Evolutionary conservation across 2,113 vertebrate species (phyloP), one percentile per base, ranked within the genome.

Genomic region (Echinops telfairi): DNA sequence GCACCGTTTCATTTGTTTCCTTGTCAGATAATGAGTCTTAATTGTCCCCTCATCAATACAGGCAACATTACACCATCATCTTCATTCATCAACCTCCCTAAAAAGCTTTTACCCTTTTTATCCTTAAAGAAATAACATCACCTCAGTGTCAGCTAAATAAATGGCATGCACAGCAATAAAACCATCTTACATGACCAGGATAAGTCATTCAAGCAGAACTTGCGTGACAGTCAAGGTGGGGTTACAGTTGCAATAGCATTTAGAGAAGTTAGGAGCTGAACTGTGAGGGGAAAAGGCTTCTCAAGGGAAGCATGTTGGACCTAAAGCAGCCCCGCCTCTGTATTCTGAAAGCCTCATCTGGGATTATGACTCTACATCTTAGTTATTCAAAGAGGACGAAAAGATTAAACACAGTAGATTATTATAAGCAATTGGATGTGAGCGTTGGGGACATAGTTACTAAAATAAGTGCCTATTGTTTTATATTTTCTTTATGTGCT

Each of bases 191-290:
- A 90, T 62, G 36, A 73, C 86, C 88, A 90, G 6, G 38, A 38
- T 93, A 92, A 81, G 88, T 86, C 83, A 92, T 88, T 93, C 77
- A 58, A 40, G 64, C 40, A 93, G 83, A 95, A 73, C 23, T 78
- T 81, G 36, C 60, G 93, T 93, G 62, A 2, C 14, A 62, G 73
- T 95, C 36, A 77, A 38, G 64, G 80, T 79, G 53, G 27, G 22
- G 77, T 78, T 91, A 57, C 47, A 89, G 82, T 33, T 73, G 27
- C 38, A 83, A 27, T 86, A 90, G 83, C 43, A 84, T 68, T 94
- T 47, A 70, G 6, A 66, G 73, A 4, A 90, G 36, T 80, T 70
- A 94, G 15, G 31, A 80, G 53, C 79, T 80, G 33, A 89, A 82
- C 12, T 77, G 6, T 83, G 33, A 29, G n/a, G 79, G 33, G 88